Evolutionary conservation across 2,888 invertebrate species (phyloP), one percentile per base, ranked within the genome.

Genomic region (Lasioglossum malachurum): DNA sequence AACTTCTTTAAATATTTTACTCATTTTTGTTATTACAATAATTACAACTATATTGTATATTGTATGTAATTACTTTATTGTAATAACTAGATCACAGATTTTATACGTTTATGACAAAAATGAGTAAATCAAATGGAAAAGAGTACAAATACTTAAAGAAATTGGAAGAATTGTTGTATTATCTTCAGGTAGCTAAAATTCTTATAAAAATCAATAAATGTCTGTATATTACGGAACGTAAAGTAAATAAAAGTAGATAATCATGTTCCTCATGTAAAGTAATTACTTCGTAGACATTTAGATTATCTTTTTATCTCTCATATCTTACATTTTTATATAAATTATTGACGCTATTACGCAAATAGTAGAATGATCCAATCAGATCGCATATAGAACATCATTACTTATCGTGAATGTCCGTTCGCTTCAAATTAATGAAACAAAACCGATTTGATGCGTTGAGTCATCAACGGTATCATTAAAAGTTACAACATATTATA

Each of bases 391-490:
- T 67, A 35, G 10, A 38, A 23, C 38, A 41, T 35, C 69, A 12
- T 23, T 19, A 38, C n/a, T 16, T 67, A 35, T 67, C 53, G n/a
- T n/a, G n/a, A 38, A 38, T 75, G 35, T 75, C 53, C 38, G 35
- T n/a, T n/a, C 53, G 35, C 2, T 75, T 75, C 7, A 38, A n/a
- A 53, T 75, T 75, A 75, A 23, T 53, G 75, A 38, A 75, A 38
- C 14, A 38, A 27, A 35, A n/a, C n/a, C 67, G 35, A 31, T 8
- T n/a, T 38, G 49, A n/a, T 38, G 38, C 8, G 53, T 14, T 75
- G 75, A 75, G 53, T 75, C 75, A 75, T 75, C n/a, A 35, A 53
- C 23, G 38, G 35, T 53, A 75, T 57, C 53, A n/a, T 75, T 75
- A 53, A 53, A 49, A 53, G 35, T 75, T 75, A 53, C 64, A 53